A percentile compares a stretch with the other conserved stretches of the same genome.
phyloP scores from a whole-genome alignment of 2,888 invertebrate genomes.

The Phyllotreta striolata region DNA sequence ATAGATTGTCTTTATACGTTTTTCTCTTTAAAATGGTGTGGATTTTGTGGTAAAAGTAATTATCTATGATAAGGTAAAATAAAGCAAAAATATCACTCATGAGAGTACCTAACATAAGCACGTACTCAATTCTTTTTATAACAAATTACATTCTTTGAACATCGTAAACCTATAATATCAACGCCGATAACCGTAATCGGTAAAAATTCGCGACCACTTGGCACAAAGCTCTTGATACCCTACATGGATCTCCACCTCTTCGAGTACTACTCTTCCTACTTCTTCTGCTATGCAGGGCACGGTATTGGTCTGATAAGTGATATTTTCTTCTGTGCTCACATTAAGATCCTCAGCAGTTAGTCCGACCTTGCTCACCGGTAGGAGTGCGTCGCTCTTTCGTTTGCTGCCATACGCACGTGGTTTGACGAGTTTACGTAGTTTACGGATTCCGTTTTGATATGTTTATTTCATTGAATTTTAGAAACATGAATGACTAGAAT shows the following conservation, averaged over 20 bases:
- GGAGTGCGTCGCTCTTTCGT: conserved; percentile 6
- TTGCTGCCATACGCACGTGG: conserved; percentile 3
- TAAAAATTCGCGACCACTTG: conserved; percentile 1
- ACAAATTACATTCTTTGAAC: neutral
- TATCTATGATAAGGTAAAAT: no score
- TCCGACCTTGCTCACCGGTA: neutral
- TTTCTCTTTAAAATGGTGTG: no score
- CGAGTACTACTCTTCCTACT: conserved; percentile 7
- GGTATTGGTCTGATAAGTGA: conserved; percentile 15
- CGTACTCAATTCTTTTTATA: neutral
- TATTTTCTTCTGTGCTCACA: conserved; percentile 2
- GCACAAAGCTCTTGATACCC: neutral
- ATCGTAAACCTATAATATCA: neutral
- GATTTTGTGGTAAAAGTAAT: no score
- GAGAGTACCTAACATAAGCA: no score
- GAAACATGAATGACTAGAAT: neutral
- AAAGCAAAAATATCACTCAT: no score
- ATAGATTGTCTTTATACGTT: no score
- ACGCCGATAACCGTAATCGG: neutral
- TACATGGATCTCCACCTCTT: conserved; percentile 5
- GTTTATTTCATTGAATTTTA: neutral
- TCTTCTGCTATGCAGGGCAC: neutral
- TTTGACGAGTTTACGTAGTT: conserved; percentile 6
- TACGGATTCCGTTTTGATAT: conserved; percentile 1
- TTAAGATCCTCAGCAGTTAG: neutral